Base-by-base conservation (phyloP, 2,888 invertebrate genomes). In the Drosophila paranaensis region DNA sequence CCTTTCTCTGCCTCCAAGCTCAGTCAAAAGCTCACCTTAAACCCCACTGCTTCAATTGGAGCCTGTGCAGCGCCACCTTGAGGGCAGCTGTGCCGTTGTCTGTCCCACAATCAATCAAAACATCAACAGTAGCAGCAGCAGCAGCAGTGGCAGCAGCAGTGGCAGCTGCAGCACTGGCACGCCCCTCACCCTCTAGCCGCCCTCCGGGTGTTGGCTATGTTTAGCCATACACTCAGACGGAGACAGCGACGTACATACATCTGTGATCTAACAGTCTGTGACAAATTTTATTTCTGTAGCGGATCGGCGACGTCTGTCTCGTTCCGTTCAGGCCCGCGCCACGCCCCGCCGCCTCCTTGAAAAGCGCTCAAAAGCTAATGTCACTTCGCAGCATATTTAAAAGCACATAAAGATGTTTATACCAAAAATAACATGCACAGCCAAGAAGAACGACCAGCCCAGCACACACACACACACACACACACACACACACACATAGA, bases 341-440 rank as follows among this genome's bases (percentile, higher is more conserved):
- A 14, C 13, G 27, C 40, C 50, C 48, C 4, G 20, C 43, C 20
- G 54, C 16, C 58, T 16, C 25, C 39, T 30, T 45, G 45, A 68
- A 74, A 79, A 76, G 50, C 70, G 72, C 71, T 67, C 62, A 79
- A 87, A 87, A 84, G 88, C 87, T 89, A 84, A 84, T 84, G 89
- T 84, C 89, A 84, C 81, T 84, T 85, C 80, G 85, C 89, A 89
- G 86, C 85, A 86, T 88, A 89, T 89, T 89, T 86, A 86, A 86
- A 86, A 89, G 85, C 86, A 89, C 86, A 86, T 86, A 89, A 89
- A 86, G 86, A 89, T 89, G 88, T 85, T 89, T 77, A 86, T 82
- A 85, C 82, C 82, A 77, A 88, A 86, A 89, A 86, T 88, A 88
- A 85, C 76, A 86, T 69, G 69, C 64, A 76, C 61, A 78, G 58